These are phyloP conservation scores for Oxygymnocypris stewartii DNA, from an alignment of 2,113 vertebrate genomes.

Conservation along the genomic window DNA sequence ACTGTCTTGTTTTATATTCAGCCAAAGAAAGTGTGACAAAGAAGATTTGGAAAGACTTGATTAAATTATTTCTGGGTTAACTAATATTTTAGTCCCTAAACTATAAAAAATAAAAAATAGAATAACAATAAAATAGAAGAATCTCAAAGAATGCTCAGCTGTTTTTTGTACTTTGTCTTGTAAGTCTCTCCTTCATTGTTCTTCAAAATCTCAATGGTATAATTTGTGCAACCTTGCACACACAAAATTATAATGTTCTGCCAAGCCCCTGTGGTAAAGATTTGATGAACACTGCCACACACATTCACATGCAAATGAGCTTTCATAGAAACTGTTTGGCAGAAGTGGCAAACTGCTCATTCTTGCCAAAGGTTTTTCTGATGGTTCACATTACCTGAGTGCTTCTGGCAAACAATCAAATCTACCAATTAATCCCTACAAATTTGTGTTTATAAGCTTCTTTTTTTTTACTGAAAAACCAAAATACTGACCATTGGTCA, in stretches of 20 bases:
- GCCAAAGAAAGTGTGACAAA: neutral
- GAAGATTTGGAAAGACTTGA: neutral
- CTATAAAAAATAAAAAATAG: too few relatives aligned
- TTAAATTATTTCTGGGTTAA: neutral
- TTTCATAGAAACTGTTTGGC: neutral
- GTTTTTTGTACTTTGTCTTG: neutral
- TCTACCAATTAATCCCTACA: neutral
- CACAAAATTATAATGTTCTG: neutral
- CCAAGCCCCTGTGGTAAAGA: neutral
- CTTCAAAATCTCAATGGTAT: neutral
- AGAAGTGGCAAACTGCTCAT: neutral
- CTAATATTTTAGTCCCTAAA: neutral
- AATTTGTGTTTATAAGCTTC: neutral
- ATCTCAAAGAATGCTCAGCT: neutral
- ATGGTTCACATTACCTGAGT: neutral
- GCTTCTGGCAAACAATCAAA: neutral
- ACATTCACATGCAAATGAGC: neutral
- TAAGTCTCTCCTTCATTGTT: neutral
- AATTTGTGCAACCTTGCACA: slow-evolving; percentile 2
- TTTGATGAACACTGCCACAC: neutral
- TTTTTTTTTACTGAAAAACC: neutral
- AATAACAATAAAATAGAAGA: too few relatives aligned
- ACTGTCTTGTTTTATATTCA: neutral
- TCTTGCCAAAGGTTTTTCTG: neutral
- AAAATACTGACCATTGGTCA: neutral